A percentile compares a stretch with the other conserved stretches of the same genome.
Evolutionary conservation across 2,113 vertebrate genomes (phyloP).

Genomic region (Muntiacus muntjak): DNA sequence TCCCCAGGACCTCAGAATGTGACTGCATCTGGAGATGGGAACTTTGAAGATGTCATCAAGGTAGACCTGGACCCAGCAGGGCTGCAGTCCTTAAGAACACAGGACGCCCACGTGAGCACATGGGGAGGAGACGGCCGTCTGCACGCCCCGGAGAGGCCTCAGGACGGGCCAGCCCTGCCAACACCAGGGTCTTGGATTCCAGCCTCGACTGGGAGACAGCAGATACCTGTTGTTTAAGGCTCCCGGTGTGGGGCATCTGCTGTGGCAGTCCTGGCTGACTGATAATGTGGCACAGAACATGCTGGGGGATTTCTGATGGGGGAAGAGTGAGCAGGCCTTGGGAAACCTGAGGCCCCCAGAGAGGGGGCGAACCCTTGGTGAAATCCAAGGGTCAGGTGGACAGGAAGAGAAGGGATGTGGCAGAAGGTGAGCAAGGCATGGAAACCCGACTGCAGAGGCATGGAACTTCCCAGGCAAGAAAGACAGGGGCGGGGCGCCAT

Average conservation of each 20-base stretch:
- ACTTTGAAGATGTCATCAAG: background rate
- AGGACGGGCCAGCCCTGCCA: rapidly evolving
- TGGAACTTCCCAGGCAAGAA: background rate
- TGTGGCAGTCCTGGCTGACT: rapidly evolving
- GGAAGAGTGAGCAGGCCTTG: background rate
- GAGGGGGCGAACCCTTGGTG: background rate
- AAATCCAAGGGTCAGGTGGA: too few species aligned
- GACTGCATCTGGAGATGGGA: background rate
- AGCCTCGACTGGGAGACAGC: background rate
- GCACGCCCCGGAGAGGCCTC: background rate
- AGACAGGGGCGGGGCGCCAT: background rate
- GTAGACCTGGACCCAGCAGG: background rate
- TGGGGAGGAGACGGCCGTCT: rapidly evolving
- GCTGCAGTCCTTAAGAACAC: background rate
- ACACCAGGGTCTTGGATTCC: background rate
- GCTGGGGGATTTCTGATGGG: background rate
- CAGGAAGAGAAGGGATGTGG: rapidly evolving
- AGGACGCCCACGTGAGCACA: background rate
- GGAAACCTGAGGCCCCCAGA: background rate
- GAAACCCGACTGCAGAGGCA: background rate
- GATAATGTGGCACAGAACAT: rapidly evolving
- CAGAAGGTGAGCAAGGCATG: background rate
- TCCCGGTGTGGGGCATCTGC: background rate
- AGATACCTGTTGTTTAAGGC: too few species aligned
- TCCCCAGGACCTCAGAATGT: background rate